phyloP scores from a whole-genome alignment of 2,888 invertebrate species.

The Sepioteuthis lessoniana region DNA sequence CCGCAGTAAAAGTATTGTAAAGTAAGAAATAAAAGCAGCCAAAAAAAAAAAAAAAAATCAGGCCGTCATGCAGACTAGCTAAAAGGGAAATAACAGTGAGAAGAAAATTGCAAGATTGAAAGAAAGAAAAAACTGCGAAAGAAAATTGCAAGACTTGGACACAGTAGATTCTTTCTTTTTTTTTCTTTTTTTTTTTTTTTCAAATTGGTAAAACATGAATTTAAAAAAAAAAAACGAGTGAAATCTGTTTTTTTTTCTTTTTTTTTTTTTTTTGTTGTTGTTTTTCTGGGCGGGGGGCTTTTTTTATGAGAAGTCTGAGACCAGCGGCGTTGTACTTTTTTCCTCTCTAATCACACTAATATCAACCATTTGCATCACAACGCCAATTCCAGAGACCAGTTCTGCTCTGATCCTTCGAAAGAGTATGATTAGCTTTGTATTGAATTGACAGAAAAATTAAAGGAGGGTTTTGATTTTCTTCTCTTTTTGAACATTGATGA shows the following conservation, averaged over 20 bases:
- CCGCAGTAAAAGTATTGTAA: too few relatives aligned
- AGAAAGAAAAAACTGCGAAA: not conserved
- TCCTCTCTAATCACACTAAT: not conserved
- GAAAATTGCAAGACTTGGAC: not conserved
- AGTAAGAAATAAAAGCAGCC: not conserved
- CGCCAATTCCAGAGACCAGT: not conserved
- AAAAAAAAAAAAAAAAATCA: not conserved
- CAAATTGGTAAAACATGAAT: too few relatives aligned
- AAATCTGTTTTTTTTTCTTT: not conserved
- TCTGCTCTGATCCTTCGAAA: not conserved
- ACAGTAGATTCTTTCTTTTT: too few relatives aligned
- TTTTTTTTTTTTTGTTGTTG: too few relatives aligned
- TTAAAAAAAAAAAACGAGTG: not conserved
- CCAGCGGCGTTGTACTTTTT: not conserved
- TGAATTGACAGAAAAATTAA: not conserved
- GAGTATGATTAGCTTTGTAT: not conserved
- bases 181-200: too few relatives aligned
- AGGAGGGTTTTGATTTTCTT: not conserved
- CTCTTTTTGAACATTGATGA: not conserved
- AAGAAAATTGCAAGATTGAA: not conserved
- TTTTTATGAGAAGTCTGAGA: not conserved
- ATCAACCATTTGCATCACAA: not conserved
- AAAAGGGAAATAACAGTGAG: not conserved
- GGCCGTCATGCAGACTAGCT: not conserved
- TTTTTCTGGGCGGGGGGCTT: too few relatives aligned